Evolutionary conservation across 2,888 invertebrate species (phyloP).

Genomic region (Catocala fraxini): DNA sequence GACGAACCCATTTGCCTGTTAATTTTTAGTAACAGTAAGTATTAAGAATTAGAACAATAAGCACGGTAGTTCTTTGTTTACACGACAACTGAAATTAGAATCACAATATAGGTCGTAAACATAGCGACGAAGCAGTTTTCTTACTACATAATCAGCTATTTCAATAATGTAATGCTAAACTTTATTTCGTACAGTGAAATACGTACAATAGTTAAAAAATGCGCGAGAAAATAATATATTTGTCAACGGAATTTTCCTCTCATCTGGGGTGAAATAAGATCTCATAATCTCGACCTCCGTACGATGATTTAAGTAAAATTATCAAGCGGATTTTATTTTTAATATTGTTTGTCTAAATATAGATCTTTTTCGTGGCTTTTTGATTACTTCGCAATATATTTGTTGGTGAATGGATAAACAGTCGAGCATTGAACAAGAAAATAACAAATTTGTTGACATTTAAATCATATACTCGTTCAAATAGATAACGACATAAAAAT

Average conservation of each 20-base stretch:
- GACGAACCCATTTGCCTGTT: no score
- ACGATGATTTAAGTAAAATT: constrained; percentile 23
- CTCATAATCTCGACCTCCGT: constrained; percentile 18
- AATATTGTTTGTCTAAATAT: not conserved
- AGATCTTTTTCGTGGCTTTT: not conserved
- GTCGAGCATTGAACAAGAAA: no score
- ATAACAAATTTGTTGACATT: no score
- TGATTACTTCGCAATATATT: not conserved
- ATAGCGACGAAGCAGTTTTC: no score
- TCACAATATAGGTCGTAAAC: no score
- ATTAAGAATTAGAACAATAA: no score
- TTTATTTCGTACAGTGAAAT: constrained; percentile 26
- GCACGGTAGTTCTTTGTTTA: no score
- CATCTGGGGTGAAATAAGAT: constrained; percentile 29
- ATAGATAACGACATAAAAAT: no score
- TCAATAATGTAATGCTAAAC: constrained; percentile 16
- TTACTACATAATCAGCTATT: not conserved
- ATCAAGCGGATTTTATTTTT: constrained; percentile 3
- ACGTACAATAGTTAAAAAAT: constrained; percentile 22
- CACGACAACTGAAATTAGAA: no score
- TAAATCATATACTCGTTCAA: no score
- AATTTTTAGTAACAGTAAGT: no score
- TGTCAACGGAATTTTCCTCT: constrained; percentile 24
- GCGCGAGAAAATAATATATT: constrained; percentile 33
- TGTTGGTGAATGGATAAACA: no score